Evolutionary conservation across 30 jellyfish, hydroid and myxozoan species (phyloP), one percentile per base, ranked within the genome.

Genomic region (Aurelia coerulea): DNA sequence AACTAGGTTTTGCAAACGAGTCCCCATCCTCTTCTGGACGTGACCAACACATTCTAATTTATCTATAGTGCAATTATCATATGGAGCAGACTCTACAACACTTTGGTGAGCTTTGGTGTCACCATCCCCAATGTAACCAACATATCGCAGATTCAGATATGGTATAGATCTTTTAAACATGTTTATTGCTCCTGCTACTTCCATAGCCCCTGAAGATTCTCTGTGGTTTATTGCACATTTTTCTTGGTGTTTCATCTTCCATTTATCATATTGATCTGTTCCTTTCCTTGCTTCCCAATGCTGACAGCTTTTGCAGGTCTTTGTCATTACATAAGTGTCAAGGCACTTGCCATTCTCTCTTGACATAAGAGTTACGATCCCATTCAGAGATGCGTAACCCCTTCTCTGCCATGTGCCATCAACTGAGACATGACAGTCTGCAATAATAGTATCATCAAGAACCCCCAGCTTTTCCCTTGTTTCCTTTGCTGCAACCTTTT

Each of bases 381-480:
- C 88, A 62, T 78, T 78, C 37, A 78, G 52, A 15, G 84, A 78
- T 56, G 88, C 31, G 58, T 51, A 59, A 41, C 88, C 88, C 31
- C 88, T 50, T 59, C 62, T 78, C 52, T 78, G 82, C 88, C 88
- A 75, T 39, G 77, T 75, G n/a, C 53, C 86, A 46, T 75, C 86
- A n/a, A 75, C 86, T 42, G 86, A 75, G 11, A 54, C 88, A 41
- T 78, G 88, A 54, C 88, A 78, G 53, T 78, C 81, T 34, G 64
- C 76, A 15, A 19, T 16, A 1, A 1, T 29, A 13, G 13, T 46
- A 15, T 17, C 76, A 15, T 12, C 35, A 1, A 39, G 4, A 65
- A 39, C 50, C 34, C 41, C 41, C 4, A 15, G 41, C 13, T 13
- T 46, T n/a, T n/a, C n/a, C n/a, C n/a, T n/a, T n/a, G n/a, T n/a